Conservation (phyloP, 2,888 invertebrate genomes). For the Asteroscopus sphinx region DNA sequence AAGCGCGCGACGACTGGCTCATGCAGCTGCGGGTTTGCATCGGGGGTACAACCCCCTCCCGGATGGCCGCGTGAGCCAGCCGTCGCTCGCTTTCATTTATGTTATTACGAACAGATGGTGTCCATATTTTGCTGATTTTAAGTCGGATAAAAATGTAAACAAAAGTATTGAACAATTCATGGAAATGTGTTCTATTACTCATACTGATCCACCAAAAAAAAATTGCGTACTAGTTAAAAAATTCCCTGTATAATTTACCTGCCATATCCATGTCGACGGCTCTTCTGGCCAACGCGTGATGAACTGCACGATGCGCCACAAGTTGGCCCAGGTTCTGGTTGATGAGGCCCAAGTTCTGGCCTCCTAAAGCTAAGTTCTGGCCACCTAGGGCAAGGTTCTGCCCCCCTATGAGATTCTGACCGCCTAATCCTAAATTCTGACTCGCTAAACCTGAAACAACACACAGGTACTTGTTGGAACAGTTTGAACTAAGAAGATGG, state of each 20-base stretch:
- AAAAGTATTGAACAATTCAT: too few species aligned
- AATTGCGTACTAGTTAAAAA: conserved; percentile 60
- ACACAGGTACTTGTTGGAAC: conserved; percentile 14
- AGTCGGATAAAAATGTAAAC: too few species aligned
- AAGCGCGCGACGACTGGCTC: too few species aligned
- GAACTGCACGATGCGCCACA: conserved; percentile 82
- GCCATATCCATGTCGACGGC: conserved; percentile 80
- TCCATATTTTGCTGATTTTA: too few species aligned
- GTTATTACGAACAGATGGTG: too few species aligned
- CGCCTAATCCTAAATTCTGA: conserved; percentile 72
- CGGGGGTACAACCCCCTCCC: too few species aligned
- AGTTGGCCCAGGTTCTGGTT: conserved; percentile 78
- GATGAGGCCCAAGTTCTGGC: conserved; percentile 77
- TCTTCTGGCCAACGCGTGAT: conserved; percentile 80
- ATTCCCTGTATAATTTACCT: conserved; percentile 29
- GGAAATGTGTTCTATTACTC: too few species aligned
- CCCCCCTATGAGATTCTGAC: conserved; percentile 72
- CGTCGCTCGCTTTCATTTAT: too few species aligned
- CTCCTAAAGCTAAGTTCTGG: conserved; percentile 69
- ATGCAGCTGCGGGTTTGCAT: too few species aligned
- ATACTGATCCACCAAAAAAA: too few species aligned
- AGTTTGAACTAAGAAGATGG: too few species aligned
- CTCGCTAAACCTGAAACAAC: conserved; percentile 73
- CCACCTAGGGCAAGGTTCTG: conserved; percentile 69
- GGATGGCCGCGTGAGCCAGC: too few species aligned